Evolutionary conservation across 1,140 invertebrate genomes (phyloP).

Genomic region (Anoplophora glabripennis): DNA sequence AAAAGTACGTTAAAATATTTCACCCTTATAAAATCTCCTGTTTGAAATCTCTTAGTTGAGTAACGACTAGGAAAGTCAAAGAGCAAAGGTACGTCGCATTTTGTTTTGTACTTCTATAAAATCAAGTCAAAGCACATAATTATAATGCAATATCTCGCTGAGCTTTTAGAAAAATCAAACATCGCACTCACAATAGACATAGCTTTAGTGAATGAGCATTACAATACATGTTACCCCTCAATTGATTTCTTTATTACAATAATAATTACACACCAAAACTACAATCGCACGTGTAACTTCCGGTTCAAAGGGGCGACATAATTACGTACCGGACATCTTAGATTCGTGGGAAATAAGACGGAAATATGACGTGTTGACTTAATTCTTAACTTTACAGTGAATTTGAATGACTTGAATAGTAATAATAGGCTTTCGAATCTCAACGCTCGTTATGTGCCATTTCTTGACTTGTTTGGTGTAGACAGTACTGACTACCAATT

Average conservation of each 20-base stretch:
- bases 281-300: slow-evolving; percentile 33
- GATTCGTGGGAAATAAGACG: slow-evolving; percentile 27
- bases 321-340: slow-evolving; percentile 30
- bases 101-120: slow-evolving; percentile 8
- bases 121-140: slow-evolving; percentile 28
- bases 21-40: too few relatives aligned
- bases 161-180: slow-evolving; percentile 27
- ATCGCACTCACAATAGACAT: slow-evolving; percentile 19
- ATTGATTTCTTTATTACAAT: slow-evolving; percentile 20
- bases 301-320: slow-evolving; percentile 31
- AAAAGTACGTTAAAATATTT: too few relatives aligned
- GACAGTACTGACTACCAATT: too few relatives aligned
- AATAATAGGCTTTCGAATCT: background rate
- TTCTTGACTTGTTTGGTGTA: too few relatives aligned
- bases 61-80: too few relatives aligned
- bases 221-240: slow-evolving; percentile 34
- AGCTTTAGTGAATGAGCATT: slow-evolving; percentile 20
- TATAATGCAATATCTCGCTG: slow-evolving; percentile 28
- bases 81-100: too few relatives aligned
- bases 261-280: slow-evolving; percentile 29
- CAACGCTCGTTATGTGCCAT: background rate
- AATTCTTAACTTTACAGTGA: background rate
- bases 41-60: too few relatives aligned
- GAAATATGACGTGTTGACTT: slow-evolving; percentile 10
- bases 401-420: too few relatives aligned